Evolutionary conservation across 2,113 vertebrate species (phyloP).

Genomic region (Pseudopipra pipra): DNA sequence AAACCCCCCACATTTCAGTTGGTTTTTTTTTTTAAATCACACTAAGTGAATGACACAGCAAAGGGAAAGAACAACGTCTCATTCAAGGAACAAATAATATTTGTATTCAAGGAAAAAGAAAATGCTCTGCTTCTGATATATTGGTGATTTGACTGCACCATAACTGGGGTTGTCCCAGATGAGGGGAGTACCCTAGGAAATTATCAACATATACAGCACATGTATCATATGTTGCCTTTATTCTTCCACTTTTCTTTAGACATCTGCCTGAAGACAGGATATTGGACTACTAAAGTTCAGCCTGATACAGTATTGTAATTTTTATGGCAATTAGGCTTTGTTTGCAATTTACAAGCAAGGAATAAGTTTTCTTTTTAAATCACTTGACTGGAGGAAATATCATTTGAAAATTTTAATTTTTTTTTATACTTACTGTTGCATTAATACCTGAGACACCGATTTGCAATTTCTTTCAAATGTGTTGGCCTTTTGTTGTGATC

Average conservation of each 20-base stretch:
- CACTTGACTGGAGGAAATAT: not conserved
- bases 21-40: not conserved
- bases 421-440: not conserved
- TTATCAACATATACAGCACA: not conserved
- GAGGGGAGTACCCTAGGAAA: not conserved
- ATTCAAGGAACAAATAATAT: not conserved
- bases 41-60: not conserved
- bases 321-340: not conserved
- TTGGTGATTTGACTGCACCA: not conserved
- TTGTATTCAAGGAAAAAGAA: not conserved
- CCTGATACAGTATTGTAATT: not conserved
- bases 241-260: not conserved
- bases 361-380: not conserved
- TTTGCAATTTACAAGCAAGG: not conserved
- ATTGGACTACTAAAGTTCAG: not conserved
- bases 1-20: accelerated
- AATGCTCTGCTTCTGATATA: not conserved
- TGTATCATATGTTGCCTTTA: not conserved
- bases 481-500: not conserved
- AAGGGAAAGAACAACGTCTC: not conserved
- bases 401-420: not conserved
- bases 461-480: not conserved
- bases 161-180: not conserved
- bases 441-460: not conserved
- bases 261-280: not conserved